Evolutionary conservation across 2,888 invertebrate species (phyloP), one percentile per base, ranked within the genome.

Genomic region (Ganaspis brasiliensis): DNA sequence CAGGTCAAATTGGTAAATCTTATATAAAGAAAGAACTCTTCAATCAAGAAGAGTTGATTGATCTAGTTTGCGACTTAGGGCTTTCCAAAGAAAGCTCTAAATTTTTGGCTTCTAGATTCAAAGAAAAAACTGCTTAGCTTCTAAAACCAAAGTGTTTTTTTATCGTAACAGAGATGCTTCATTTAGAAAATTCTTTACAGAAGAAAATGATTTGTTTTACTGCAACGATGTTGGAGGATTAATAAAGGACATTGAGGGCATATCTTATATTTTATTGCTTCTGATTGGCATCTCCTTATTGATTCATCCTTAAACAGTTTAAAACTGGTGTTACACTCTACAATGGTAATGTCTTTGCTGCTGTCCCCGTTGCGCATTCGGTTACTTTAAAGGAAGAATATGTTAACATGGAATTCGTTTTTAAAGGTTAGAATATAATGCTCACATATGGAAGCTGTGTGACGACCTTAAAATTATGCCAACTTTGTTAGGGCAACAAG

Each of bases 371-470:
- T 52, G 49, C 49, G 4, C 49, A 52, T 52, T 73, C 55, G 5
- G 16, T 40, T 45, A 21, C 26, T 37, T 26, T 75, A 19, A 70
- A 70, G 26, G 67, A 72, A 57, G 40, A 72, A 59, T 59, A 71
- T 59, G 31, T 57, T 1, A 71, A 55, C 55, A 5, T 59, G 16
- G 40, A 70, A 19, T 21, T 55, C 2, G 12, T 73, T 59, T 59
- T 40, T 9, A 59, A 73, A 57, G 57, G 57, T 37, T 73, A 21
- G 37, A 8, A 14, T 72, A 72, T 6, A 3, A 72, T 19, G 56
- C 56, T 5, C 31, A 72, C 14, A 31, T 55, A 10, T 73, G 57
- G 57, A 12, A 52, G 2, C 56, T 40, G 72, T 56, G 56, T 26
- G 24, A n/a, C 26, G 35, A 21, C 5, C 19, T 72, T 1, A 72